Conservation (phyloP, 2,888 invertebrate genomes). For the Drosophila pegasa region DNA sequence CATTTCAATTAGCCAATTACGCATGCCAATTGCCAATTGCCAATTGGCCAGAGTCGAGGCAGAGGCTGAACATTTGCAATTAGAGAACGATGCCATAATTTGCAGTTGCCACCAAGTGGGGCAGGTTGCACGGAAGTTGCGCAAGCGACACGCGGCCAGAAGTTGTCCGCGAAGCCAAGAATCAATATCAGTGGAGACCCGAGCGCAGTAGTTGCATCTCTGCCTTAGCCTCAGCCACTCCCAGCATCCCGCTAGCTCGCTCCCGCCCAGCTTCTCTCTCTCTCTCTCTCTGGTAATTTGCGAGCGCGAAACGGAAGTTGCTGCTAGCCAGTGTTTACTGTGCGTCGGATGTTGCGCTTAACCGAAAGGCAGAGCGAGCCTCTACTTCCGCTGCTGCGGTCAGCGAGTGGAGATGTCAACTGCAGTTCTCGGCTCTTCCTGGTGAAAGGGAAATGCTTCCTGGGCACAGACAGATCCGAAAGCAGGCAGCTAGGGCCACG, state of each 20-base stretch:
- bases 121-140: constrained; percentile 60
- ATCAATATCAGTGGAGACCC: constrained; percentile 19
- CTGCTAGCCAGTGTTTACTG: constrained; percentile 10
- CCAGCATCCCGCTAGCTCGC: background rate
- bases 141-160: constrained; percentile 27
- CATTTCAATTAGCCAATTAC: constrained; percentile 76
- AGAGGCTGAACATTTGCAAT: constrained; percentile 45
- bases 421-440: constrained; percentile 53
- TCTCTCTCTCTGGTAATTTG: constrained; percentile 38
- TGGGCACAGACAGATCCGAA: constrained; percentile 2
- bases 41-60: background rate
- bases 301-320: constrained; percentile 62
- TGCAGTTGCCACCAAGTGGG: constrained; percentile 52
- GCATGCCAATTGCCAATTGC: constrained; percentile 63
- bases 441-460: constrained; percentile 53
- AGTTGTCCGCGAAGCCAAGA: constrained; percentile 6
- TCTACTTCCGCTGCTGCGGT: constrained; percentile 10
- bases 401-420: background rate
- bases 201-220: background rate
- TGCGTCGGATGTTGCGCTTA: constrained; percentile 39
- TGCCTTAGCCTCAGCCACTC: background rate
- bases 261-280: background rate
- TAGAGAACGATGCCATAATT: constrained; percentile 54
- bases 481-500: constrained; percentile 2
- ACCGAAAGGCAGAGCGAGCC: constrained; percentile 2